These are phyloP conservation scores for Phenacoccus solenopsis DNA, from an alignment of 1,140 invertebrate genomes.

Conservation along the genomic window DNA sequence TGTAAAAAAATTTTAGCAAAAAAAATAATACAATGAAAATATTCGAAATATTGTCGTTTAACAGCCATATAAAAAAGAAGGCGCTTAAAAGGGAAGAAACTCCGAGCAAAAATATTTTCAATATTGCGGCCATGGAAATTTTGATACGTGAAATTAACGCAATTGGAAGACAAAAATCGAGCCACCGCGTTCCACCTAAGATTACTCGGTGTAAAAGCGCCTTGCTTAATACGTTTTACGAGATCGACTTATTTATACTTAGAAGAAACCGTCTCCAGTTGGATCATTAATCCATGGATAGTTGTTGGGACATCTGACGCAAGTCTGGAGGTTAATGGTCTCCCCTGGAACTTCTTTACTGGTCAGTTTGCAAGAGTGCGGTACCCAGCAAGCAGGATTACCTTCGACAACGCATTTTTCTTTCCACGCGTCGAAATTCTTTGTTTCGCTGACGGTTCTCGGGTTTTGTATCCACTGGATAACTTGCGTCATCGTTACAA, in stretches of 20 bases:
- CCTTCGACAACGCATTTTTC: slow-evolving; percentile 79
- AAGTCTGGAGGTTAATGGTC: slow-evolving; percentile 84
- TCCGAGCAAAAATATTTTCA: too few relatives aligned
- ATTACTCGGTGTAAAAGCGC: too few relatives aligned
- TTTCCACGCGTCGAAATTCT: slow-evolving; percentile 87
- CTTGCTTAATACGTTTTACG: too few relatives aligned
- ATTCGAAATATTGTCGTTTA: too few relatives aligned
- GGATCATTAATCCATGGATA: slow-evolving; percentile 91
- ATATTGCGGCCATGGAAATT: too few relatives aligned
- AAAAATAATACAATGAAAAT: too few relatives aligned
- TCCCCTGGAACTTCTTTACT: slow-evolving; percentile 86
- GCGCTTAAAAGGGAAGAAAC: too few relatives aligned
- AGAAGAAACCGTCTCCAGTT: slow-evolving; percentile 80
- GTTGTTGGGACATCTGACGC: slow-evolving; percentile 81
- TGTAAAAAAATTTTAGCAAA: not conserved
- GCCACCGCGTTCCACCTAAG: too few relatives aligned
- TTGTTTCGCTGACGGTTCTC: slow-evolving; percentile 63
- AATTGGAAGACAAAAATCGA: too few relatives aligned
- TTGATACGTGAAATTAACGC: too few relatives aligned
- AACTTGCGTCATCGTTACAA: slow-evolving; percentile 94
- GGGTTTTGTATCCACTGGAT: slow-evolving; percentile 96
- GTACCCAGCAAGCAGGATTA: slow-evolving; percentile 66
- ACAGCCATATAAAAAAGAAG: too few relatives aligned
- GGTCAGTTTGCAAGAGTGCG: slow-evolving; percentile 77
- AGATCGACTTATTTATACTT: slow-evolving; percentile 32